Percentiles rank a stretch among this genome's conserved stretches.
phyloP scores from a whole-genome alignment of 2,888 invertebrate genomes.

The Elegia similella region DNA sequence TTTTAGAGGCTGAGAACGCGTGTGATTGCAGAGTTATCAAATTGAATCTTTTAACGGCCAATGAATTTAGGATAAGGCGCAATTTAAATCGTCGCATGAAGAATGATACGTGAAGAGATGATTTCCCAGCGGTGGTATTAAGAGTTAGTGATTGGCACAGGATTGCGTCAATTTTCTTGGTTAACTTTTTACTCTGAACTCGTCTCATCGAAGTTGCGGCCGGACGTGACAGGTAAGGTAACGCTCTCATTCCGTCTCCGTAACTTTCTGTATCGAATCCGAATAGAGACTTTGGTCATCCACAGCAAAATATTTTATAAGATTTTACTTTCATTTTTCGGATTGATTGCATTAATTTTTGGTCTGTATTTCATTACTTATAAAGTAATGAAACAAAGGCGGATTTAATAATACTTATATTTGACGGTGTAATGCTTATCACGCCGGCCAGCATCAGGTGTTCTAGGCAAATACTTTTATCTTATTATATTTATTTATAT shows the following conservation, averaged over 20 bases:
- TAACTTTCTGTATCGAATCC: conserved; percentile 20
- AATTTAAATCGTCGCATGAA: conserved; percentile 34
- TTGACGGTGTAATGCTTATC: too few species aligned
- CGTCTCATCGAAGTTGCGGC: conserved; percentile 15
- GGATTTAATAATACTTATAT: too few species aligned
- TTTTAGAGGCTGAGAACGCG: conserved; percentile 64
- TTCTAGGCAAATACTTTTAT: too few species aligned
- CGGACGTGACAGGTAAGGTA: conserved; percentile 19
- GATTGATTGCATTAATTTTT: background rate
- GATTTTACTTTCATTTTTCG: conserved; percentile 4
- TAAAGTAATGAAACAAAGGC: too few species aligned
- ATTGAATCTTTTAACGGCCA: conserved; percentile 57
- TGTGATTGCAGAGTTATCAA: conserved; percentile 58
- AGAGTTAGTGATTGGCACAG: conserved; percentile 5
- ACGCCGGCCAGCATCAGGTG: too few species aligned
- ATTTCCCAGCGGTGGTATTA: conserved; percentile 10
- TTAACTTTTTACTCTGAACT: conserved; percentile 16
- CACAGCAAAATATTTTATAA: conserved; percentile 1
- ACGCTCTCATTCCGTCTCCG: conserved; percentile 16
- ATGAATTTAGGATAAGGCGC: conserved; percentile 37
- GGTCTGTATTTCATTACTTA: too few species aligned
- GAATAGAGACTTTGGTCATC: conserved; percentile 2
- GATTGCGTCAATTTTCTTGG: conserved; percentile 15
- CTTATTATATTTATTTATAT: too few species aligned
- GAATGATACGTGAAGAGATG: conserved; percentile 1